Base-by-base conservation (phyloP, 2,888 invertebrate genomes). In the Perizoma affinitatum region DNA sequence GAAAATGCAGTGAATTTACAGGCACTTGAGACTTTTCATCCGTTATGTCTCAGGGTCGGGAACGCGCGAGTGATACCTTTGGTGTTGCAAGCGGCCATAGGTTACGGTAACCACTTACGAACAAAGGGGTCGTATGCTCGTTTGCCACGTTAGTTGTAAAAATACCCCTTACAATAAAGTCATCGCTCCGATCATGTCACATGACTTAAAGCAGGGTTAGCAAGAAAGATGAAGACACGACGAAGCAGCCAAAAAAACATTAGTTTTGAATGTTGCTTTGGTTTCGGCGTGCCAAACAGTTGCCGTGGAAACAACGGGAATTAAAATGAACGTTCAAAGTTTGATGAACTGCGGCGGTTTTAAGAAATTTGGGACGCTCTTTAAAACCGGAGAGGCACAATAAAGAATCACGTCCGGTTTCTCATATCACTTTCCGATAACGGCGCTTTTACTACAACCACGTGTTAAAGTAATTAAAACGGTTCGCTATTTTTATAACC, bases 391-490 rank as follows among this genome's bases (percentile, higher is more conserved):
- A 61, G 64, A 70, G 55, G 45, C 67, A 65, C 70, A 75, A 75
- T 74, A 75, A 73, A 72, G 69, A 74, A 65, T 71, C 58, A 60
- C 70, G 71, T 78, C 79, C 78, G 76, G 79, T 78, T 76, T 79
- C 76, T 80, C 80, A 84, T 82, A 86, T 90, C 87, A 87, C 88
- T 89, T 88, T 89, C 87, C 78, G 76, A 79, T 83, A 91, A 87
- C 91, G 86, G 90, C 88, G 84, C 71, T 82, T 80, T 85, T 84
- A 86, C 86, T 85, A 84, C 83, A 79, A 78, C 79, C 79, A 82
- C 84, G 82, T 83, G 84, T 83, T 85, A 82, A 86, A 86, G 87
- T 87, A 88, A 91, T 91, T 90, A 90, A 90, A 91, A 90, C 90
- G 90, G 90, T 86, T 72, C 79, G 76, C 72, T 73, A 74, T 79